These are phyloP conservation scores for Melanotaenia maccullochi DNA, from an alignment of 2,797 vertebrate genomes.

Conservation along the genomic window DNA sequence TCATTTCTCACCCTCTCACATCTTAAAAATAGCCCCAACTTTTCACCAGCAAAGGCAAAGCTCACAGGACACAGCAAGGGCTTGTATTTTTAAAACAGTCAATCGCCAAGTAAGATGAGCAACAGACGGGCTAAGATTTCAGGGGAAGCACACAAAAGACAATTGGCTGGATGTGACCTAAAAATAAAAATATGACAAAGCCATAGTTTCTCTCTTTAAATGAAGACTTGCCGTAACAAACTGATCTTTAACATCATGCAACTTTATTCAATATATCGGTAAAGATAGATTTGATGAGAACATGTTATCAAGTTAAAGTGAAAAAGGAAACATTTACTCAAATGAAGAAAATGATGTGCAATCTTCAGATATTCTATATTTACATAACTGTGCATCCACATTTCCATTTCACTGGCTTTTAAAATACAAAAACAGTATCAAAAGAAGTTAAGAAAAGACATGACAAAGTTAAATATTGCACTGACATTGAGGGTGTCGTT, in stretches of 20 bases:
- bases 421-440: slow-evolving; percentile 83
- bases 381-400: slow-evolving; percentile 32
- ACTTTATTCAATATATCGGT: slow-evolving; percentile 71
- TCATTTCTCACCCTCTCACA: slow-evolving; percentile 73
- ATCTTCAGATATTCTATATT: slow-evolving; percentile 24
- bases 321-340: slow-evolving; percentile 40
- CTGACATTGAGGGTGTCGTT: slow-evolving; percentile 53
- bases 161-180: neutral
- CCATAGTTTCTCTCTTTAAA: neutral
- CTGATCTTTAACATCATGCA: slow-evolving; percentile 59
- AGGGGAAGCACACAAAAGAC: slow-evolving; percentile 7
- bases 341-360: slow-evolving; percentile 31
- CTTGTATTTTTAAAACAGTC: slow-evolving; percentile 70
- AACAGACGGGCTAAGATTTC: slow-evolving; percentile 16
- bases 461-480: slow-evolving; percentile 73
- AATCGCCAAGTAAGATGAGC: slow-evolving; percentile 64
- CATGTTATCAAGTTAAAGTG: slow-evolving; percentile 33
- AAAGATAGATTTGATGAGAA: slow-evolving; percentile 45
- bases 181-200: neutral
- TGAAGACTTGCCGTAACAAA: slow-evolving; percentile 25
- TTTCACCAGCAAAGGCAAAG: slow-evolving; percentile 78
- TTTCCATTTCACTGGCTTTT: slow-evolving; percentile 44
- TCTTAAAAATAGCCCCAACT: slow-evolving; percentile 80
- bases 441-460: slow-evolving; percentile 71
- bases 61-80: slow-evolving; percentile 65